Conservation (phyloP, 2,113 vertebrate genomes). For the Toxostoma redivivum region DNA sequence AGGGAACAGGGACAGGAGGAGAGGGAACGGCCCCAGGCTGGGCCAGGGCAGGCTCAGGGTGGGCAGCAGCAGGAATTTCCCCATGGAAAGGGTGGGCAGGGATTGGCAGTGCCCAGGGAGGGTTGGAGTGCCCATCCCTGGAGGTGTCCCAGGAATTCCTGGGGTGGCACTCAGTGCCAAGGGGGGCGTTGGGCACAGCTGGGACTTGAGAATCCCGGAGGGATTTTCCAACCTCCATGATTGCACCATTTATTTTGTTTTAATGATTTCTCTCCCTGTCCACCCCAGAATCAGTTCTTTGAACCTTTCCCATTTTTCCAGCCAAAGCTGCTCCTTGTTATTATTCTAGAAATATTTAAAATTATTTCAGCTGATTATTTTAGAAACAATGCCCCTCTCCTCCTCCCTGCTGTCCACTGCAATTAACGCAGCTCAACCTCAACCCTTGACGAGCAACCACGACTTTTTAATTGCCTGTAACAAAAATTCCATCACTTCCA, state of each 20-base stretch:
- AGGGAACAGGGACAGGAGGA: not conserved
- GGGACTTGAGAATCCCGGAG: fast-evolving
- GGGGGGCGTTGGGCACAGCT: not conserved
- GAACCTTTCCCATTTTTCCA: not conserved
- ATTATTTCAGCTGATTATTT: too few species aligned
- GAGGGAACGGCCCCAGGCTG: not conserved
- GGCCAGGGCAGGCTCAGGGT: not conserved
- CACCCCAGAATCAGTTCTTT: not conserved
- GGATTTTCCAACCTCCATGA: not conserved
- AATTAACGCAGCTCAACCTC: not conserved
- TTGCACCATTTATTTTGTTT: too few species aligned
- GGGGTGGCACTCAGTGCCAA: not conserved
- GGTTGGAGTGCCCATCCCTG: too few species aligned
- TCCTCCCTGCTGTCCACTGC: not conserved
- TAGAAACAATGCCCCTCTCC: not conserved
- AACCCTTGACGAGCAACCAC: not conserved
- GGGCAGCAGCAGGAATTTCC: too few species aligned
- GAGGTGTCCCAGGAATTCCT: not conserved
- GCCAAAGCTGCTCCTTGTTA: not conserved
- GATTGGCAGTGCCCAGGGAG: too few species aligned
- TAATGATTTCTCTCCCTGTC: not conserved
- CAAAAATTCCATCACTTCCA: not conserved
- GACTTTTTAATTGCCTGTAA: not conserved
- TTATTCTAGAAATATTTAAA: too few species aligned
- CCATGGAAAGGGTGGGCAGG: too few species aligned